Percentiles rank a stretch among this genome's conserved stretches.
These are phyloP conservation scores for Nebria salina DNA, from an alignment of 2,888 invertebrate genomes.

Conservation along the genomic window DNA sequence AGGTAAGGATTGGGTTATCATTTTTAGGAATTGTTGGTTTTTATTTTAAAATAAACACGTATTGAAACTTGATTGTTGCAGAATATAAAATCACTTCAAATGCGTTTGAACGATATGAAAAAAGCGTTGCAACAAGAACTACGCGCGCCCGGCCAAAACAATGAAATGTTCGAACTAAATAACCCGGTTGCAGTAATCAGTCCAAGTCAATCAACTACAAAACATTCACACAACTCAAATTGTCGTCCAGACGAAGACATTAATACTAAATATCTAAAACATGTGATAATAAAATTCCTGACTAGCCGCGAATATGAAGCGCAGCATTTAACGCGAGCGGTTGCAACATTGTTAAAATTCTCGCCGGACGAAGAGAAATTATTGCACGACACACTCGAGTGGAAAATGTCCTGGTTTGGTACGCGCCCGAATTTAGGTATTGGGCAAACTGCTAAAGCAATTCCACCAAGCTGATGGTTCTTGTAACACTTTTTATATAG, in stretches of 20 bases:
- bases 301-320: conserved; percentile 90
- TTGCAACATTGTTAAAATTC: conserved; percentile 84
- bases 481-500: conserved; percentile 37
- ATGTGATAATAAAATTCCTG: conserved; percentile 92
- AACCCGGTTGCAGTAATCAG: conserved; percentile 40
- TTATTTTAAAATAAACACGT: too few species aligned
- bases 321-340: conserved; percentile 87
- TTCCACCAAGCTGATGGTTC: conserved; percentile 59
- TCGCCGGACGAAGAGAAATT: conserved; percentile 88
- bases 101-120: conserved; percentile 88
- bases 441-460: conserved; percentile 66
- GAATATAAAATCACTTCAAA: conserved; percentile 89
- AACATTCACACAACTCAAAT: conserved; percentile 56
- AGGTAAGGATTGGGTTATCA: conserved; percentile 59
- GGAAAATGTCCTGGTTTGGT: conserved; percentile 80
- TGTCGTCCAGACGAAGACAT: conserved; percentile 72
- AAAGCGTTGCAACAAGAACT: conserved; percentile 91
- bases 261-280: conserved; percentile 88
- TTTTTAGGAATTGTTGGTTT: not conserved
- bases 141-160: conserved; percentile 60
- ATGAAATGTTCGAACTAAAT: conserved; percentile 31
- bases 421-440: conserved; percentile 67
- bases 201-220: conserved; percentile 42
- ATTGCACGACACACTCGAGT: conserved; percentile 80
- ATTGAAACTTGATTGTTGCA: conserved; percentile 58